Conservation (phyloP, 2,888 invertebrate genomes). For the Bedellia somnulentella region DNA sequence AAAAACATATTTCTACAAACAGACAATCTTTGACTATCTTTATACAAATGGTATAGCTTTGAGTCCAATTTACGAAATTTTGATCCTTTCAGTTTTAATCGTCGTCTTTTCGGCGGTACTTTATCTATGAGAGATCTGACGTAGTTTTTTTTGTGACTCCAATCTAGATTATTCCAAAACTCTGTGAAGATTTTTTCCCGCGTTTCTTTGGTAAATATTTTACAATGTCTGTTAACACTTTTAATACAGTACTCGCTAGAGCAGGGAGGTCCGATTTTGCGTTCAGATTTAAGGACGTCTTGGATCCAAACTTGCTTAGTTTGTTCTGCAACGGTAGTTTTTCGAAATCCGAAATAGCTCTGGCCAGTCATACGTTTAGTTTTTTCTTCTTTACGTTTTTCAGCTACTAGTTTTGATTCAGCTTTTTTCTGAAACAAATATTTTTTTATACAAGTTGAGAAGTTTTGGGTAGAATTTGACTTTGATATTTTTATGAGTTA, state of each 20-base stretch:
- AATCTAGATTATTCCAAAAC: conserved; percentile 32
- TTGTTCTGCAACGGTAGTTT: conserved; percentile 13
- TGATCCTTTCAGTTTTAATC: conserved; percentile 17
- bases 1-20: conserved; percentile 31
- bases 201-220: conserved; percentile 15
- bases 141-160: conserved; percentile 24
- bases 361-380: conserved; percentile 32
- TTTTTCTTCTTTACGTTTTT: conserved; percentile 23
- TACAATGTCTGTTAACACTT: conserved; percentile 15
- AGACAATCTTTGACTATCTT: conserved; percentile 15
- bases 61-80: conserved; percentile 28
- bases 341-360: conserved; percentile 30
- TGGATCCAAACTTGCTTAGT: conserved; percentile 22
- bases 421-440: conserved; percentile 18
- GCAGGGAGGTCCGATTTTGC: conserved; percentile 24
- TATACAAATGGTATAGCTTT: conserved; percentile 21
- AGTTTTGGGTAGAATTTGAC: too few species aligned
- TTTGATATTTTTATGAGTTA: too few species aligned
- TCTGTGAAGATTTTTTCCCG: conserved; percentile 20
- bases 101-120: conserved; percentile 23
- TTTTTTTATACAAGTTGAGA: too few species aligned
- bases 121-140: conserved; percentile 22
- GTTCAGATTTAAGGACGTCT: conserved; percentile 27
- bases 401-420: conserved; percentile 18
- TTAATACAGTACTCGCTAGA: conserved; percentile 21